Evolutionary conservation across 2,888 invertebrate genomes (phyloP).

Genomic region (Tachina fera): DNA sequence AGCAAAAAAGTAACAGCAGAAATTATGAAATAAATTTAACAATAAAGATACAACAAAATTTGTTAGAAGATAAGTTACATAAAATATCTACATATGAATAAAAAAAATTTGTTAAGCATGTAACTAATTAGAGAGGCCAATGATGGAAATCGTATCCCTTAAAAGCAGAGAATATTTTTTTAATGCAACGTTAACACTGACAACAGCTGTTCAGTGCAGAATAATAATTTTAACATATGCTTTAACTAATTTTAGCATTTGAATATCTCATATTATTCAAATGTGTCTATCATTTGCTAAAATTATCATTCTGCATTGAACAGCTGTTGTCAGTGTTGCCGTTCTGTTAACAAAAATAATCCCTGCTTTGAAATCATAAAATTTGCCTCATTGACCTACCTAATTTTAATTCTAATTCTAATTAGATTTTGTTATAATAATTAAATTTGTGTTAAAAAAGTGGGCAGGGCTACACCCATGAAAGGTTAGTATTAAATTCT

Average conservation of each 20-base stretch:
- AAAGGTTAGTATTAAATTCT: too few relatives aligned
- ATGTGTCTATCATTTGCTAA: too few relatives aligned
- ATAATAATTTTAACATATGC: conserved; percentile 25
- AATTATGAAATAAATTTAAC: conserved; percentile 9
- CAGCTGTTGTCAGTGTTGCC: too few relatives aligned
- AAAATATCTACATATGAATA: not conserved
- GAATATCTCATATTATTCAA: not conserved
- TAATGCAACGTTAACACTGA: conserved; percentile 36
- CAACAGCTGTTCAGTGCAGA: conserved; percentile 61
- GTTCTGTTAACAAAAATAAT: too few relatives aligned
- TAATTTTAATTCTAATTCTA: too few relatives aligned
- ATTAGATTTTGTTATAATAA: too few relatives aligned
- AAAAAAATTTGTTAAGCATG: not conserved
- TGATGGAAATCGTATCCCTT: conserved; percentile 25
- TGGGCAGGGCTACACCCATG: too few relatives aligned
- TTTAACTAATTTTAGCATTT: conserved; percentile 8
- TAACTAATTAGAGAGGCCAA: not conserved
- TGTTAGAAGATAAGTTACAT: not conserved
- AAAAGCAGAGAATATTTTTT: conserved; percentile 20
- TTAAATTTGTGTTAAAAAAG: too few relatives aligned
- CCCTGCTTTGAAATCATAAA: too few relatives aligned
- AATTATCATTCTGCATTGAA: too few relatives aligned
- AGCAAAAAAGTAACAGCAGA: not conserved
- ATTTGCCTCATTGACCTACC: too few relatives aligned
- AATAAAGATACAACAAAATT: conserved; percentile 10